Base-by-base conservation (phyloP, 2,113 vertebrate species). In the Prietella phreatophila region DNA sequence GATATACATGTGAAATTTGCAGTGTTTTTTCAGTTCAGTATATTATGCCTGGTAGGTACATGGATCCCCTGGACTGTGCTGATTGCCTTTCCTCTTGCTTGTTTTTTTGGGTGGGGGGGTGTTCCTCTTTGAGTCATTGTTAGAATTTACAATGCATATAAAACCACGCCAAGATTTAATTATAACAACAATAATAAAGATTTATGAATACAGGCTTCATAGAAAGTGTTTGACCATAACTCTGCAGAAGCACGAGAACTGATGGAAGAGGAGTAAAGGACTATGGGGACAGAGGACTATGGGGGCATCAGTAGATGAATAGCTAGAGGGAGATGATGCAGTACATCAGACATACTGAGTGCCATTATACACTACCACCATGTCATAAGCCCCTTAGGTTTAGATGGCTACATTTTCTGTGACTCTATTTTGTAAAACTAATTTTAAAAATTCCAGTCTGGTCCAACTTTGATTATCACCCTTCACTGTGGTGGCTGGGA, bases 41-140 rank as follows among this genome's bases (percentile, higher is more conserved):
- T 36, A 11, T 84, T 53, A 56, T 71, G 47, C 30, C n/a, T 56
- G 65, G 25, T 53, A 39, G 65, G 50, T 85, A n/a, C 82, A 84
- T 84, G n/a, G 3, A 67, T 53, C 82, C 17, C 61, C 1, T 15
- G 3, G 50, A 83, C 36, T 61, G 30, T 33, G 33, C 27, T 50
- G 39, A 47, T 76, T 76, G 73, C 73, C 42, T 76, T 71, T 76
- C 20, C 33, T 42, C 36, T 7, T 42, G 13, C 42, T 42, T 42
- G 42, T 27, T 27, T 65, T 65, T 67, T 30, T 58, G n/a, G n/a
- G n/a, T 58, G 1, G 2, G 39, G 42, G 42, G 42, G 42, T 0
- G 61, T 27, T 63, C 25, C 6, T 9, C 61, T 27, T 63, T 63
- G 25, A 69, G 30, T 71, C 15, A 71, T 20, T 36, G 17, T 36